phyloP scores from a whole-genome alignment of 2,113 vertebrate genomes.

The Scytalopus superciliaris region DNA sequence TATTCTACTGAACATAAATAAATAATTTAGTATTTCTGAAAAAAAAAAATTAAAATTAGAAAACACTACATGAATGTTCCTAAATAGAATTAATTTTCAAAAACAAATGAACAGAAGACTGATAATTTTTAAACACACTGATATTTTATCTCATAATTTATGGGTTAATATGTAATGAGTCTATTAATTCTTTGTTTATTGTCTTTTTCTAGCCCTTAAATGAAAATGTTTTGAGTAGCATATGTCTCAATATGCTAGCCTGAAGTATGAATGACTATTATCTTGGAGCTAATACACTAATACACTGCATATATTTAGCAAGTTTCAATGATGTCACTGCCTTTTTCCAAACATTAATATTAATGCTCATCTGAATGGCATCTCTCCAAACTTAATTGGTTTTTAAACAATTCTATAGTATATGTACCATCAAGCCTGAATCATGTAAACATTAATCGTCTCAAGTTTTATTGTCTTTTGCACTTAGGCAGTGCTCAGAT shows the following conservation, averaged over 20 bases:
- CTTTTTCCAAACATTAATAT: not conserved
- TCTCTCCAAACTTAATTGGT: not conserved
- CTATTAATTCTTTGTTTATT: not conserved
- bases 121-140: not conserved
- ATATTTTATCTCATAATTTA: not conserved
- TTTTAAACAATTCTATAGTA: not conserved
- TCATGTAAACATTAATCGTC: not conserved
- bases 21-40: not conserved
- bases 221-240: not conserved
- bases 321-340: not conserved
- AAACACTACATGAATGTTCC: not conserved
- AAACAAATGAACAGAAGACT: not conserved
- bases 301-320: not conserved
- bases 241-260: not conserved
- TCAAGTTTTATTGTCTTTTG: not conserved
- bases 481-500: not conserved
- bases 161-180: not conserved
- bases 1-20: not conserved
- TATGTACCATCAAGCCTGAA: not conserved
- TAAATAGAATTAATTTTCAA: not conserved
- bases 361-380: not conserved
- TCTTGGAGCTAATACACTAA: not conserved
- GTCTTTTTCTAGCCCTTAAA: not conserved
- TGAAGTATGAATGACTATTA: not conserved
- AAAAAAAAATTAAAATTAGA: not conserved